phyloP scores from a whole-genome alignment of 2,888 invertebrate genomes.

The Orthonevra nobilis region DNA sequence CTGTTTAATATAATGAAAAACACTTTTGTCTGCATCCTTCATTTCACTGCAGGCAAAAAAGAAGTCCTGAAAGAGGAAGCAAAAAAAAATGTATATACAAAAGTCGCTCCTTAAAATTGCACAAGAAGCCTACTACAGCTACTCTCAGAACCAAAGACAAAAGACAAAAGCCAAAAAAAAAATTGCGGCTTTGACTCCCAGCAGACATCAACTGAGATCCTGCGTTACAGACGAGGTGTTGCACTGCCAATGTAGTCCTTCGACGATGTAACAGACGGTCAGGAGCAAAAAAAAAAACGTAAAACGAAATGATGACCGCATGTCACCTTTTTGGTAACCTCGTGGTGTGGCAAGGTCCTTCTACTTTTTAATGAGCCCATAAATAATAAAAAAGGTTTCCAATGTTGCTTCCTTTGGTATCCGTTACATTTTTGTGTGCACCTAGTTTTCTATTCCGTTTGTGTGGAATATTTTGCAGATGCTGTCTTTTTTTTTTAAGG shows the following conservation, averaged over 20 bases:
- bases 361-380: constrained; percentile 61
- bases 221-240: constrained; percentile 30
- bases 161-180: constrained; percentile 11
- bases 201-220: constrained; percentile 46
- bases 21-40: constrained; percentile 22
- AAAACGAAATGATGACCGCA: constrained; percentile 38
- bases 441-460: constrained; percentile 24
- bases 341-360: constrained; percentile 50
- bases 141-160: constrained; percentile 51
- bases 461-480: constrained; percentile 8
- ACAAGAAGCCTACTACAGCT: constrained; percentile 46
- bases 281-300: background rate
- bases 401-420: constrained; percentile 24
- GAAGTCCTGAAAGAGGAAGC: constrained; percentile 18
- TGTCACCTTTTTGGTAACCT: constrained; percentile 44
- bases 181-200: constrained; percentile 33
- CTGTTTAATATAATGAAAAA: constrained; percentile 31
- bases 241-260: constrained; percentile 52
- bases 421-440: constrained; percentile 14
- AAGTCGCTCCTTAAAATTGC: constrained; percentile 26
- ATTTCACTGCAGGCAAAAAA: constrained; percentile 35
- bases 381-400: constrained; percentile 62
- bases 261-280: constrained; percentile 46
- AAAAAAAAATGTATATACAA: background rate
- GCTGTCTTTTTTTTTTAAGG: too few relatives aligned